Evolutionary conservation across 2,797 vertebrate species (phyloP), one percentile per base, ranked within the genome.

Genomic region (Acrocephalus scirpaceus): DNA sequence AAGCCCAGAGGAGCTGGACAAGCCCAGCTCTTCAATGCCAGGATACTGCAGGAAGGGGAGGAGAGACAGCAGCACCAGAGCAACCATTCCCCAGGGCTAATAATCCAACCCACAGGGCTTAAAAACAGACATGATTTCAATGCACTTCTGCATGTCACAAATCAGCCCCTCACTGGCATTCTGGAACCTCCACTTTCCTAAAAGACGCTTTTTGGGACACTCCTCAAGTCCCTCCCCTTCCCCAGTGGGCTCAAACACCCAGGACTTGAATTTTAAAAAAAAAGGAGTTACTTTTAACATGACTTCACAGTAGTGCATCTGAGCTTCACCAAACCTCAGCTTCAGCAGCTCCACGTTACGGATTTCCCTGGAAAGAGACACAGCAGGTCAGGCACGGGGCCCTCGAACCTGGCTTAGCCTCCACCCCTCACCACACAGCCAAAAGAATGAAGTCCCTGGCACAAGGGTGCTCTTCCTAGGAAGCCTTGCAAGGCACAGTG

Each of bases 221-320:
- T 79, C 53, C 71, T 73, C 38, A 62, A 88, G 48, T 51, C 16
- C 22, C 2, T 70, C 29, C 62, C 26, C 45, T 71, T 84, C 38
- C 62, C 48, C 20, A 53, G 1, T 5, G 19, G 27, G 5, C 26
- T 45, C 67, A 56, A 56, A 73, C 12, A 50, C 9, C 4, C 36
- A 27, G 13, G 13, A 45, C 17, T 21, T 58, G 11, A 54, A 76
- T 36, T 58, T 25, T 42, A 17, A 40, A 25, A 36, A 3, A 27
- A 64, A 54, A 34, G 3, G 2, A 21, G 62, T 82, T 81, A 99
- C 99, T 98, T 99, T 99, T 71, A 99, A 97, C 99, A 99, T 99
- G 96, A 99, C 99, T 96, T 99, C 99, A 16, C 99, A 99, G 93
- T 98, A 99, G 92, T 99, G 99, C 99, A 99, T 99, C 92, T 99